Evolutionary conservation across 2,888 invertebrate species (phyloP).

Genomic region (Lasioglossum vierecki): DNA sequence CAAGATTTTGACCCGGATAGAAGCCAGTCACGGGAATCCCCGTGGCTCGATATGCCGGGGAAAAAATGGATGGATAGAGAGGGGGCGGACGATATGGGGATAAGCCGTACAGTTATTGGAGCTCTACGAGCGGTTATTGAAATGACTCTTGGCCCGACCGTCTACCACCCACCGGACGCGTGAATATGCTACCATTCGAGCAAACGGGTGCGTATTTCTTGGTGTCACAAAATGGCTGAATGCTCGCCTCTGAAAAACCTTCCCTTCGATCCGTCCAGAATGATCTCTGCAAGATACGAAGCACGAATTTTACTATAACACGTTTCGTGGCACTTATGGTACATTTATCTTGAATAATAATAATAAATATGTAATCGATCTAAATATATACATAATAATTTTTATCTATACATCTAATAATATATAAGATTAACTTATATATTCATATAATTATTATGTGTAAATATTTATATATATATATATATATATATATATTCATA

Average conservation of each 20-base stretch:
- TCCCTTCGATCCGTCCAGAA: neutral
- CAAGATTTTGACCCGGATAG: constrained; percentile 50
- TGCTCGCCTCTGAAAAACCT: neutral
- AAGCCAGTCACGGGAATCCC: neutral
- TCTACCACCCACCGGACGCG: constrained; percentile 18
- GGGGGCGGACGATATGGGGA: constrained; percentile 58
- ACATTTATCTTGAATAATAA: no score
- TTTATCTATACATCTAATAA: no score
- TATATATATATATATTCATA: no score
- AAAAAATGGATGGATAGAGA: constrained; percentile 13
- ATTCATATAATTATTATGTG: no score
- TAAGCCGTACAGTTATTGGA: constrained; percentile 65
- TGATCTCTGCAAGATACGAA: neutral
- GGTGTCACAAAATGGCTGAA: constrained; percentile 3
- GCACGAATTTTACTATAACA: neutral
- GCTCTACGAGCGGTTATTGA: constrained; percentile 47
- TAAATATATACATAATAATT: no score
- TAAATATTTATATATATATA: no score
- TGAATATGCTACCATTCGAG: constrained; percentile 29
- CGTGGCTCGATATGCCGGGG: constrained; percentile 1
- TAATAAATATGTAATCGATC: no score
- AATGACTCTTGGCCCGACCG: constrained; percentile 21
- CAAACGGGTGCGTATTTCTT: constrained; percentile 23
- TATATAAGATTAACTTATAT: no score
- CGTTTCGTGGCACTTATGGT: no score